phyloP scores from a whole-genome alignment of 2,113 vertebrate genomes.

The Tautogolabrus adspersus region DNA sequence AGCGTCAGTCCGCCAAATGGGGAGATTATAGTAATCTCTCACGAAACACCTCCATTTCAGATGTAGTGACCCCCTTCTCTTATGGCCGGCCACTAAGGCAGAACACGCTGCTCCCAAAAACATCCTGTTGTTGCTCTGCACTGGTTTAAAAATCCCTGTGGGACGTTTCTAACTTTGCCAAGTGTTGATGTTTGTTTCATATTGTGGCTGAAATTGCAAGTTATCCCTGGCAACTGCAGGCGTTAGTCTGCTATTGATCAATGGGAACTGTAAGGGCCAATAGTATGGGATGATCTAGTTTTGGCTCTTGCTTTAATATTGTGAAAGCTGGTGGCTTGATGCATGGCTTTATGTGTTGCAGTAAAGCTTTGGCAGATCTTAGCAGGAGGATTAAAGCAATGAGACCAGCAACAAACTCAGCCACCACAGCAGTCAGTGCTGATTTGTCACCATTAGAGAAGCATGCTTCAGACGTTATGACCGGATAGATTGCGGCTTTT shows the following conservation, averaged over 20 bases:
- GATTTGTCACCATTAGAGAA: conserved; percentile 24
- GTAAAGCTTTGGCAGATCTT: conserved; percentile 37
- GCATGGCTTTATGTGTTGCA: conserved; percentile 15
- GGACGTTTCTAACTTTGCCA: conserved; percentile 2
- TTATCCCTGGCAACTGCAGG: neutral
- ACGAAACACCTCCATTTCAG: conserved; percentile 59
- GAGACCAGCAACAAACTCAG: conserved; percentile 21
- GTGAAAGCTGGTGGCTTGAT: conserved; percentile 24
- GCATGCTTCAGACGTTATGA: conserved; percentile 6
- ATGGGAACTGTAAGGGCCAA: conserved; percentile 16
- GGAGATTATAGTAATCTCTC: conserved; percentile 78
- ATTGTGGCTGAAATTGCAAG: conserved; percentile 21
- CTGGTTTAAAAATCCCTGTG: conserved; percentile 7
- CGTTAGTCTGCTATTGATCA: conserved; percentile 30
- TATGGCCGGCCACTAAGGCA: conserved; percentile 28
- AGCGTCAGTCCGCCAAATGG: conserved; percentile 57
- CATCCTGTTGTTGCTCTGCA: conserved; percentile 40
- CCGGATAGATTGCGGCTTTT: conserved; percentile 2
- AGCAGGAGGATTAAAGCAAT: conserved; percentile 47
- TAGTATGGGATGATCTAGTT: conserved; percentile 23
- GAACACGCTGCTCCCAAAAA: conserved; percentile 24
- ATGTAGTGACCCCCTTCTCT: conserved; percentile 49
- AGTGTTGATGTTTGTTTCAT: conserved; percentile 28
- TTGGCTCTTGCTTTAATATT: conserved; percentile 35
- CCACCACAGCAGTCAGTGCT: neutral